Base-by-base conservation (phyloP, 2,797 vertebrate species). In the Tragelaphus eurycerus region DNA sequence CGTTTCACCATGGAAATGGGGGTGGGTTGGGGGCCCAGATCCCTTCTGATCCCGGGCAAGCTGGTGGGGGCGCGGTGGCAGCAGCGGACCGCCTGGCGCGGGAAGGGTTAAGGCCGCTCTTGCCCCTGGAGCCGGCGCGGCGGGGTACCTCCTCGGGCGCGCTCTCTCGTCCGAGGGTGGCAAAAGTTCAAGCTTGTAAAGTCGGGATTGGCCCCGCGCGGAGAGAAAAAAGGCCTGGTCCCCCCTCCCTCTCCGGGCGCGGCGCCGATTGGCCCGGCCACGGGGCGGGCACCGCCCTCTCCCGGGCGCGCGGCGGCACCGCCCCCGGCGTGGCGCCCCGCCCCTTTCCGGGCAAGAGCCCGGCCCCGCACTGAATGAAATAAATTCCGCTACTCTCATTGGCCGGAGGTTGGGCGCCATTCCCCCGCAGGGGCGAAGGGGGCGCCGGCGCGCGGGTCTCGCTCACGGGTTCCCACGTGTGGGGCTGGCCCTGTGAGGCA, bases 91-190 rank as follows among this genome's bases (percentile, higher is more conserved):
- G 12, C n/a, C 84, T 46, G 95, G 98, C 88, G 89, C 86, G 46
- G 97, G 89, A 98, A 98, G 98, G 98, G 99, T 99, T 99, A 98
- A 98, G 60, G 83, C 90, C 93, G 94, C 96, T 97, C 88, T 96
- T 67, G 94, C 96, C 97, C 62, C 97, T 98, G 98, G 98, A 98
- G 99, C 98, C 98, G 98, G 98, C 86, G 87, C 98, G 98, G 98
- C 98, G 98, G 98, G 98, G 98, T 98, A 98, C 99, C 97, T 98
- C 99, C 98, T 98, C 97, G 97, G 98, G 97, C 99, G 98, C 98
- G 98, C 99, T 99, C 97, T 98, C 99, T 99, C 98, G 99, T 98
- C 98, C 98, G 96, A 98, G 99, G 98, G 99, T 99, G 99, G 99
- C 99, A 99, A 99, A 99, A 99, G 99, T 99, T 99, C 98, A 99